A percentile compares a stretch with the other conserved stretches of the same genome.
phyloP scores from a whole-genome alignment of 1,140 invertebrate genomes.

The Ditylenchus dipsaci region DNA sequence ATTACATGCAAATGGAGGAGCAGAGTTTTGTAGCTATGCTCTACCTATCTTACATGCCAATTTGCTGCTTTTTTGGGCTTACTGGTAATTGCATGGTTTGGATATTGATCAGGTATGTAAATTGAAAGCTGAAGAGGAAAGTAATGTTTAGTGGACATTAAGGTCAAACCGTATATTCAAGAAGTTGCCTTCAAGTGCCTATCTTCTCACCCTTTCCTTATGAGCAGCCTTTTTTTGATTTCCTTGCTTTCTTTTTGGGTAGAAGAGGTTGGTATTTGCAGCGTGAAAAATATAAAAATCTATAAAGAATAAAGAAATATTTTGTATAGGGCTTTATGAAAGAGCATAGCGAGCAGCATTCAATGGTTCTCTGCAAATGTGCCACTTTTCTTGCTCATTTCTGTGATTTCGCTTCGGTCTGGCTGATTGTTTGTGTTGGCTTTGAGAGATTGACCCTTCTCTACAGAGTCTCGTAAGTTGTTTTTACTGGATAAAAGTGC shows the following conservation, averaged over 20 bases:
- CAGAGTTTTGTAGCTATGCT: slow-evolving; percentile 18
- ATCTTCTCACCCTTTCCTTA: slow-evolving; percentile 42
- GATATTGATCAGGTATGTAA: slow-evolving; percentile 43
- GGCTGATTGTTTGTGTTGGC: slow-evolving; percentile 51
- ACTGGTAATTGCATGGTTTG: slow-evolving; percentile 51
- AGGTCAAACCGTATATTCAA: slow-evolving; percentile 52
- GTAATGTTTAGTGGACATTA: background rate
- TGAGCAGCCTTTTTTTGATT: slow-evolving; percentile 49
- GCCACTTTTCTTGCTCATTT: slow-evolving; percentile 47
- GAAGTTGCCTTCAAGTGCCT: slow-evolving; percentile 46
- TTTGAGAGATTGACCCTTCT: slow-evolving; percentile 46
- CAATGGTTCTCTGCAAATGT: slow-evolving; percentile 44
- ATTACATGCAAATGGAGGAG: slow-evolving; percentile 3
- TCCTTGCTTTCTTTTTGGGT: slow-evolving; percentile 53
- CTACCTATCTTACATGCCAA: slow-evolving; percentile 49
- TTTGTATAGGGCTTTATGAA: slow-evolving; percentile 46
- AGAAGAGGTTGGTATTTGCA: slow-evolving; percentile 39
- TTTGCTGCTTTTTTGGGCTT: slow-evolving; percentile 44
- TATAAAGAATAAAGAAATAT: background rate
- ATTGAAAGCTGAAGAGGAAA: background rate
- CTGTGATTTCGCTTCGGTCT: slow-evolving; percentile 50
- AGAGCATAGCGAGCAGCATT: slow-evolving; percentile 39
- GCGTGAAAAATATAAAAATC: too few species aligned
- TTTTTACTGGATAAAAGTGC: too few species aligned
- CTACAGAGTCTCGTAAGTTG: slow-evolving; percentile 42